Conservation (phyloP, 2,113 vertebrate species). For the crab-eating macaque (Macaca fascicularis) region DNA sequence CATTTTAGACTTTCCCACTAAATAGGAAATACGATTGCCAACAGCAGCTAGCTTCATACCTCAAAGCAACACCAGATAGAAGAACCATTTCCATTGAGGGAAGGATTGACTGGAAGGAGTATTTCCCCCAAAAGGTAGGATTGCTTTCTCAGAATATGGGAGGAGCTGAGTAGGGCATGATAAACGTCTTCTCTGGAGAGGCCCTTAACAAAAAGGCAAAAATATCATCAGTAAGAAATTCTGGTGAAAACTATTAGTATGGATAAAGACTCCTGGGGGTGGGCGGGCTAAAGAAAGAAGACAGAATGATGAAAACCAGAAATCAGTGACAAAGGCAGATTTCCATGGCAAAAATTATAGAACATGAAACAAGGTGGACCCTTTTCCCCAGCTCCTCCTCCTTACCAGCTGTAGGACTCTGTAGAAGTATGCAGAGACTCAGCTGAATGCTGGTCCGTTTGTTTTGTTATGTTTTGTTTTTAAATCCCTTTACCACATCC, state of each 20-base stretch:
- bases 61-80: neutral
- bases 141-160: neutral
- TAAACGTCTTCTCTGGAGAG: neutral
- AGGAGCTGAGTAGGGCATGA: neutral
- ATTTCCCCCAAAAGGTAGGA: neutral
- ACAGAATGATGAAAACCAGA: neutral
- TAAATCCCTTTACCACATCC: neutral
- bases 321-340: neutral
- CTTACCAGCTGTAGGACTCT: neutral
- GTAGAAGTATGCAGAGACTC: accelerated
- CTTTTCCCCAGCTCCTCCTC: neutral
- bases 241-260: neutral
- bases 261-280: neutral
- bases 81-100: neutral
- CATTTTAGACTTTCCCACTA: neutral
- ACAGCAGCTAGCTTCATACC: neutral
- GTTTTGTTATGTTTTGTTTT: neutral
- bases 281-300: neutral
- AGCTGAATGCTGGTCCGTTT: accelerated
- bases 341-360: neutral
- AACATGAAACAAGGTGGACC: neutral
- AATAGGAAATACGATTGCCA: neutral
- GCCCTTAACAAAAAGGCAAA: neutral
- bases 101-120: neutral
- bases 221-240: neutral